Evolutionary conservation across 2,797 vertebrate species (phyloP).

Genomic region (Melanotaenia trifasciata): DNA sequence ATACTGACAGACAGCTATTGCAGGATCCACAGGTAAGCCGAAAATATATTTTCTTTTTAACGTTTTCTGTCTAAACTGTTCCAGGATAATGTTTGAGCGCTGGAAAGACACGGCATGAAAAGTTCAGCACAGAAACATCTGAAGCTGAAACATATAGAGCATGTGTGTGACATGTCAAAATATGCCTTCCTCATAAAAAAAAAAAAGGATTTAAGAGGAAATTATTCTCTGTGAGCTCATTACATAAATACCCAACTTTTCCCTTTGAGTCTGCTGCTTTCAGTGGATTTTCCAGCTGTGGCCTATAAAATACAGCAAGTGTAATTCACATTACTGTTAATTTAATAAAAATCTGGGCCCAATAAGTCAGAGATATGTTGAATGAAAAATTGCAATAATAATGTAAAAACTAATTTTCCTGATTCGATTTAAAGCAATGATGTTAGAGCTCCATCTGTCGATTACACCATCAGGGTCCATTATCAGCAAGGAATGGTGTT

Average conservation of each 20-base stretch:
- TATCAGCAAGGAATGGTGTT: background rate
- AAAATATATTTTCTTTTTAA: background rate
- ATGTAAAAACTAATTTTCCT: background rate
- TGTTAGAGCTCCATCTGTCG: slow-evolving; percentile 18
- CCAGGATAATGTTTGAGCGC: background rate
- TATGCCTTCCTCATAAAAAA: background rate
- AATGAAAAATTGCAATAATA: background rate
- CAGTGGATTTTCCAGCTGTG: slow-evolving; percentile 18
- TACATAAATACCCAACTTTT: slow-evolving; percentile 2
- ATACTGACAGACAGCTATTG: slow-evolving; percentile 22
- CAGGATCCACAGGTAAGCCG: slow-evolving; percentile 49
- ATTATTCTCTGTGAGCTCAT: background rate
- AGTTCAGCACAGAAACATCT: background rate
- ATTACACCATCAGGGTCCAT: fast-evolving
- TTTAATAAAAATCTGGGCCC: background rate
- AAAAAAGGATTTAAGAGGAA: background rate
- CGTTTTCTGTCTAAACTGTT: slow-evolving; percentile 2
- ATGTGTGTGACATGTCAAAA: background rate
- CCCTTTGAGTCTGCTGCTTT: slow-evolving; percentile 9
- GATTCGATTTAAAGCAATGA: background rate
- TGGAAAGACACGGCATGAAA: background rate
- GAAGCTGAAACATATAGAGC: background rate
- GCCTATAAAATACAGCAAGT: background rate
- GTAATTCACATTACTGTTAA: background rate
- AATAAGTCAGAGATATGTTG: background rate